These are phyloP conservation scores for Drosophila yooni DNA, from an alignment of 2,888 invertebrate genomes.

Conservation along the genomic window DNA sequence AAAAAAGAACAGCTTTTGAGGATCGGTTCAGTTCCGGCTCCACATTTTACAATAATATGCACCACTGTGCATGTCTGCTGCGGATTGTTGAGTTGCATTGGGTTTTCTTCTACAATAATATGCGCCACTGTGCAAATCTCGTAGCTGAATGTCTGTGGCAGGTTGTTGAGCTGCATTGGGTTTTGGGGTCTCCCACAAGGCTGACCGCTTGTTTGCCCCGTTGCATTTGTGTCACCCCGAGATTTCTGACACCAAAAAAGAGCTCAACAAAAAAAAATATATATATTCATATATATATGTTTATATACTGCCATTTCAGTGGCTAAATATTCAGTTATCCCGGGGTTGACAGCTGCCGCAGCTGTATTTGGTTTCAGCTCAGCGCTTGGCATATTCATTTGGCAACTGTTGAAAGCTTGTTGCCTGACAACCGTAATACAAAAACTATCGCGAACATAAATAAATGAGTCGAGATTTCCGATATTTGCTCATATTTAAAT, in stretches of 20 bases:
- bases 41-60: background rate
- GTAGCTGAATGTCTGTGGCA: conserved; percentile 15
- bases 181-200: conserved; percentile 35
- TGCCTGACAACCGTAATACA: conserved; percentile 33
- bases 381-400: conserved; percentile 13
- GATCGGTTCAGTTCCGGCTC: no score
- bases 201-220: conserved; percentile 39
- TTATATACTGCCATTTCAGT: conserved; percentile 20
- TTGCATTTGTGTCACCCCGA: conserved; percentile 29
- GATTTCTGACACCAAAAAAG: conserved; percentile 28
- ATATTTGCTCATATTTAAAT: conserved; percentile 17
- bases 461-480: conserved; percentile 17
- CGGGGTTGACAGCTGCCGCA: conserved; percentile 3
- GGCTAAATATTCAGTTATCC: conserved; percentile 34
- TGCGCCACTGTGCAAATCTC: conserved; percentile 20
- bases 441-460: conserved; percentile 16
- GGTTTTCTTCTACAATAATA: conserved; percentile 6
- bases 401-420: conserved; percentile 30
- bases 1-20: no score
- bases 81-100: conserved; percentile 10
- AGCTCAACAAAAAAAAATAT: conserved; percentile 16
- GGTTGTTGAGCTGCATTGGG: conserved; percentile 17
- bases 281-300: background rate
- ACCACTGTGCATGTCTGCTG: conserved; percentile 27
- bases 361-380: conserved; percentile 11